phyloP scores from a whole-genome alignment of 2,113 vertebrate species.

The Penelope pileata region DNA sequence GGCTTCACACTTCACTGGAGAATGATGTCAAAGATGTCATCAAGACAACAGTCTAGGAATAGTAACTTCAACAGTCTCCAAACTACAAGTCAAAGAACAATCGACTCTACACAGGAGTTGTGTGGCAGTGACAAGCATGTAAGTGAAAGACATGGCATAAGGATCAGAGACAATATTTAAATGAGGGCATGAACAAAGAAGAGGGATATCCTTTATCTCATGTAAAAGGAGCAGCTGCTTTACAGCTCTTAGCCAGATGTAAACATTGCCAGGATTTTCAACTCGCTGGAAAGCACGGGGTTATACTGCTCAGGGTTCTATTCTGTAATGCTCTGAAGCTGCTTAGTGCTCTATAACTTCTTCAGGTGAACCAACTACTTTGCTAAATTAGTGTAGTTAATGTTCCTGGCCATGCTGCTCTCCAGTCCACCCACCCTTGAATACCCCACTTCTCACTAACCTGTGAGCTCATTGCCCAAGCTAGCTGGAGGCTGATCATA shows the following conservation, averaged over 20 bases:
- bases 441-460: background rate
- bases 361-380: background rate
- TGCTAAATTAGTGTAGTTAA: background rate
- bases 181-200: background rate
- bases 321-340: background rate
- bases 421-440: background rate
- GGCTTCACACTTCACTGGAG: background rate
- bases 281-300: background rate
- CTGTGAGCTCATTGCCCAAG: background rate
- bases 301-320: background rate
- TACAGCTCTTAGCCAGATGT: background rate
- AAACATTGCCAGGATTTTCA: background rate
- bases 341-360: background rate
- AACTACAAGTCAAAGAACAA: background rate
- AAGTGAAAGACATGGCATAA: background rate
- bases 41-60: background rate
- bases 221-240: background rate
- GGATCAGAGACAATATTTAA: background rate
- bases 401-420: background rate
- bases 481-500: background rate
- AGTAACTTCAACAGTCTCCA: background rate
- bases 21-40: background rate
- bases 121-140: fast-evolving
- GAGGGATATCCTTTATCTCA: background rate
- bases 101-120: fast-evolving